Base-by-base conservation (phyloP, 64 coral and sea anemone species). In the Acropora yongei region DNA sequence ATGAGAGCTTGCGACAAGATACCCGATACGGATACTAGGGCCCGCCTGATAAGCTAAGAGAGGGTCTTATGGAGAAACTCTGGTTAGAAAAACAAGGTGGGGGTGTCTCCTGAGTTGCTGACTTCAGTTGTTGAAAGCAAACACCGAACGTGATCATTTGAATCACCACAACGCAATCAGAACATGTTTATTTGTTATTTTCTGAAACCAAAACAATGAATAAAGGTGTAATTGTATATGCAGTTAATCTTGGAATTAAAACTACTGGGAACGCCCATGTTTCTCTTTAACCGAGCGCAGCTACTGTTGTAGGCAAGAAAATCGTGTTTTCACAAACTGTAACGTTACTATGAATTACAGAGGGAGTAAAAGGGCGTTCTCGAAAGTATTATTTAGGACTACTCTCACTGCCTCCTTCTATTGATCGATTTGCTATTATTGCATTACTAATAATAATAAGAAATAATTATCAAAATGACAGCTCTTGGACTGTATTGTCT, bases 391-490 rank as follows among this genome's bases (percentile, higher is more conserved):
- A 30, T 30, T 30, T 30, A 30, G 30, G 30, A 30, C 30, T 30
- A 30, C 30, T 30, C 30, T 30, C 30, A 30, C 30, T 30, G 30
- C 30, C 30, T 30, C 30, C 30, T 30, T 30, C 30, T 30, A 30
- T 30, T 30, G 30, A 30, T 30, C 30, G 30, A 30, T 30, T 30
- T 30, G 30, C 30, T 30, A 30, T 30, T 30, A 30, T 30, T 30
- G 30, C 30, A 63, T 63, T 63, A 53, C 12, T 63, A 63, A 63
- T 63, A 63, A 63, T 63, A 13, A 63, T 12, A 63, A 63, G 16
- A 72, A 72, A 72, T 72, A 72, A 72, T 19, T 72, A 72, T 72
- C 68, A 72, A 19, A 72, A 72, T 72, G 68, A 72, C 3, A 20
- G 68, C 13, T 72, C 68, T 68, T 68, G 17, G 17, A 55, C 4